These are phyloP conservation scores for Drosophila santomea DNA, from an alignment of 1,140 invertebrate species.

Conservation along the genomic window DNA sequence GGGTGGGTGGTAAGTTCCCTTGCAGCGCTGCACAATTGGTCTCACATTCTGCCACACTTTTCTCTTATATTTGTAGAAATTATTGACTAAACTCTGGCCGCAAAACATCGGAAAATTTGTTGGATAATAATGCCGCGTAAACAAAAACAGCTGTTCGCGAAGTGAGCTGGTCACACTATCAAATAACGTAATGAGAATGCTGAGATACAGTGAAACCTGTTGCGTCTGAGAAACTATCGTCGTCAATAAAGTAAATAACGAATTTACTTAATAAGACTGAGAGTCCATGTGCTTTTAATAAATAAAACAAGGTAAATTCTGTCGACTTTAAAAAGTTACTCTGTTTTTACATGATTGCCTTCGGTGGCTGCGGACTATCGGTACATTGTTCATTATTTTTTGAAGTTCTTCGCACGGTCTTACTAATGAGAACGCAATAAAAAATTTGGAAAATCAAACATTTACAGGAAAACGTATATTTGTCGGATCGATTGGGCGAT, in stretches of 20 bases:
- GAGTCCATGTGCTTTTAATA: no score
- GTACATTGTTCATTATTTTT: not conserved
- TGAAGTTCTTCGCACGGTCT: not conserved
- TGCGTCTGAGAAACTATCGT: not conserved
- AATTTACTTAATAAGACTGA: not conserved
- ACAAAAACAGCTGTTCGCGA: slow-evolving; percentile 43
- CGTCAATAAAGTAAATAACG: not conserved
- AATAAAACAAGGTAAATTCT: no score
- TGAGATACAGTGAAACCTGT: not conserved
- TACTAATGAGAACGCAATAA: slow-evolving; percentile 35
- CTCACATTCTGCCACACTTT: slow-evolving; percentile 30
- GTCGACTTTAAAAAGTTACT: no score
- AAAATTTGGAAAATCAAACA: slow-evolving; percentile 17
- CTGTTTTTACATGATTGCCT: no score
- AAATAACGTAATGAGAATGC: slow-evolving; percentile 9
- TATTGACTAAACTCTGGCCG: slow-evolving; percentile 41
- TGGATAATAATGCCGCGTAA: slow-evolving; percentile 45
- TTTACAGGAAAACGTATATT: slow-evolving; percentile 15
- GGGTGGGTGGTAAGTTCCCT: slow-evolving; percentile 11
- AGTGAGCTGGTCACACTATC: not conserved
- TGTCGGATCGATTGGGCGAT: not conserved
- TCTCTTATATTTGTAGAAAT: slow-evolving; percentile 66
- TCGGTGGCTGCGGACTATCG: not conserved
- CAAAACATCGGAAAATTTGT: slow-evolving; percentile 54
- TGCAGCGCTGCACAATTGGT: slow-evolving; percentile 3